Evolutionary conservation across 2,888 invertebrate genomes (phyloP), one percentile per base, ranked within the genome.

Genomic region (Acholoe squamosa): DNA sequence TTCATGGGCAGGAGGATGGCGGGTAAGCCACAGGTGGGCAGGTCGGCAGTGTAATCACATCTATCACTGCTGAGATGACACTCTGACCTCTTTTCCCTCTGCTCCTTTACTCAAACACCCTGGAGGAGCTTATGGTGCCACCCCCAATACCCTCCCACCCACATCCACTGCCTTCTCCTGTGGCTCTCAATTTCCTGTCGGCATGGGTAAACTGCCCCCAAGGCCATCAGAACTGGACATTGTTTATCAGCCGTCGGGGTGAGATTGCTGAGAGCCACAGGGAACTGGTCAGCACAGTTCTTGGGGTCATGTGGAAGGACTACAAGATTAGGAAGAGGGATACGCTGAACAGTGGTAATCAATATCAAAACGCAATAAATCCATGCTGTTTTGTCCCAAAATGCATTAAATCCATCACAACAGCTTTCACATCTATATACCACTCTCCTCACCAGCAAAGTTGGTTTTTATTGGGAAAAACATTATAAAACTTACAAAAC

Each of bases 121-220:
- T 19, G 61, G n/a, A 61, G 61, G n/a, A n/a, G 22, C 61, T 14
- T 43, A 10, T 43, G 43, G 43, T 43, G 43, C 43, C 43, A 43
- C 43, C 43, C 43, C 43, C 3, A 43, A 7, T 7, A 3, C 10
- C 43, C 3, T 3, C 43, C 61, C 61, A 19, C 61, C 61, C 22
- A 19, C 61, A 3, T 14, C 61, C n/a, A 19, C 61, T n/a, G 19
- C 61, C 61, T n/a, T 19, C 61, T 61, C 14, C 61, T n/a, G n/a
- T n/a, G n/a, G 61, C 61, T 61, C 61, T 19, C 61, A 61, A 61
- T 61, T 61, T 61, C 61, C 61, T 61, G 61, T 61, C 61, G 61
- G 61, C 61, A n/a, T 61, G 22, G 61, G 19, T n/a, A n/a, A 19
- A 19, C 22, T 19, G 61, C 54, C 22, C 61, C 61, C 61, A 7